Evolutionary conservation across 1,140 invertebrate genomes (phyloP), one percentile per base, ranked within the genome.

Genomic region (Whitmania pigra): DNA sequence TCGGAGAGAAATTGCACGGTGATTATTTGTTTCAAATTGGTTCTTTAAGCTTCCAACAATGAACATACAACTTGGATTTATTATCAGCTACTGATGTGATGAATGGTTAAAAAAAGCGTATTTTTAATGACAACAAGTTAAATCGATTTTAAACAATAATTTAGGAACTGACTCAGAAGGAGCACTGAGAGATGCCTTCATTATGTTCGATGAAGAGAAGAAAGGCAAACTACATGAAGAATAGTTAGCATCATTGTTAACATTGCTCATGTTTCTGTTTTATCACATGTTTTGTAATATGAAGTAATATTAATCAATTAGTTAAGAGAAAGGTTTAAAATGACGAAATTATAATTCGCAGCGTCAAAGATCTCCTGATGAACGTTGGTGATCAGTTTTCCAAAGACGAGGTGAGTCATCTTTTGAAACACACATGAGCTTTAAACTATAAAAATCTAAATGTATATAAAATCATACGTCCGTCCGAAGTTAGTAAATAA

Each of bases 361-460:
- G 92, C 82, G 87, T 98, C 83, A 91, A 92, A 84, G 90, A 94
- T 82, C 89, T 92, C 75, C 86, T 98, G 78, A 89, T 90, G 87
- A 94, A 92, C 83, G 97, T 90, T 88, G 94, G 94, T 77, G 94
- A 98, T 81, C 97, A 95, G 85, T 97, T 97, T 87, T 87, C 87
- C 78, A 85, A 87, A 78, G 89, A 92, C 79, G 94, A 98, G 84
- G 82, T 83, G 77, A 74, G 71, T 77, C 57, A 63, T 1, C 22
- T 25, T n/a, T 31, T 63, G 57, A 13, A 31, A 25, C 20, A 6
- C 20, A 31, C 22, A 22, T 4, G 22, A 25, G 22, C 31, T 49
- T 49, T 49, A 49, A 49, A 49, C 43, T 49, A 7, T 49, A 49
- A 11, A 15, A 15, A 49, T 49, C 43, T 17, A 49, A 17, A 11